Evolutionary conservation across 2,888 invertebrate genomes (phyloP).

Genomic region (Eupithecia insigniata): DNA sequence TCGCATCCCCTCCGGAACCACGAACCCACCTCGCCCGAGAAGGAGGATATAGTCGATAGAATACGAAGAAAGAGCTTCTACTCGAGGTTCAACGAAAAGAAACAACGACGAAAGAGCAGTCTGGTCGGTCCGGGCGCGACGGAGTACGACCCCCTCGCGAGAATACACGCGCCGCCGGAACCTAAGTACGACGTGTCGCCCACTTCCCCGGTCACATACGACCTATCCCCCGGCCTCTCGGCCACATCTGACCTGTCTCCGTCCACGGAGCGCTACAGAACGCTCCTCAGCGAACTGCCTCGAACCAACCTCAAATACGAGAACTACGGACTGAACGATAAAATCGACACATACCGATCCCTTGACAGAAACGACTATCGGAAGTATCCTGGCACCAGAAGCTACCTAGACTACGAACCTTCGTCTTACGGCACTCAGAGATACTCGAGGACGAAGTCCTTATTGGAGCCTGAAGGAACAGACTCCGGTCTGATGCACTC

Average conservation of each 20-base stretch:
- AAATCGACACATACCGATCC: constrained; percentile 78
- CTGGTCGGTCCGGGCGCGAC: constrained; percentile 86
- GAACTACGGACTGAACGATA: constrained; percentile 72
- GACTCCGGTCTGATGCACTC: constrained; percentile 64
- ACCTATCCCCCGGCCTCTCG: constrained; percentile 66
- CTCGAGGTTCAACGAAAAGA: constrained; percentile 93
- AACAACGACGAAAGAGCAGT: constrained; percentile 87
- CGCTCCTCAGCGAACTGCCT: constrained; percentile 68
- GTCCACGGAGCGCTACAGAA: constrained; percentile 76
- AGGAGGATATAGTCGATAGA: constrained; percentile 92
- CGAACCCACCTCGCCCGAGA: constrained; percentile 78
- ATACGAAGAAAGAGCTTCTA: constrained; percentile 95
- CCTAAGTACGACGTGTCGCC: constrained; percentile 71
- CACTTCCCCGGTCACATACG: constrained; percentile 3
- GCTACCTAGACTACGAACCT: constrained; percentile 75
- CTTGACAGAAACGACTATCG: constrained; percentile 79
- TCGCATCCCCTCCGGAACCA: constrained; percentile 72
- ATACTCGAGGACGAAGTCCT: constrained; percentile 77
- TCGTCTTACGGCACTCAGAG: constrained; percentile 70
- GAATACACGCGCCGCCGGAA: constrained; percentile 73
- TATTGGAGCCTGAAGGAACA: constrained; percentile 70
- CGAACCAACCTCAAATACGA: constrained; percentile 72
- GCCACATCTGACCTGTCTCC: constrained; percentile 73
- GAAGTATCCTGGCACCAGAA: constrained; percentile 71
- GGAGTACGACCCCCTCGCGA: constrained; percentile 82